These are phyloP conservation scores for Pecten maximus DNA, from an alignment of 2,888 invertebrate species.

Conservation along the genomic window DNA sequence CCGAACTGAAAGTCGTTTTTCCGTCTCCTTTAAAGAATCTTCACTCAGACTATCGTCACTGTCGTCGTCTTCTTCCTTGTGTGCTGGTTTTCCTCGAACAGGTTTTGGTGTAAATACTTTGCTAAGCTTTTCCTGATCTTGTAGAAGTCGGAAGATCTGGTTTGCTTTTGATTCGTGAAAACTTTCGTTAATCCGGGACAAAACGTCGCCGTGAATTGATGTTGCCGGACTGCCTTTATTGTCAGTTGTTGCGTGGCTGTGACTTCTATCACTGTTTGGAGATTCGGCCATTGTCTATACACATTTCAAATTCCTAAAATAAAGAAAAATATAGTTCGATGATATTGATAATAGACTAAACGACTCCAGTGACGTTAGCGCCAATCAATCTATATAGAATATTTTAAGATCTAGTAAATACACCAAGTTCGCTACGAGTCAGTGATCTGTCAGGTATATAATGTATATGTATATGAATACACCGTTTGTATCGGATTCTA, in stretches of 20 bases:
- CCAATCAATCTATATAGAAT: not conserved
- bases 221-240: slow-evolving; percentile 26
- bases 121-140: slow-evolving; percentile 68
- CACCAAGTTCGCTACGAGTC: not conserved
- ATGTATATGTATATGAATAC: not conserved
- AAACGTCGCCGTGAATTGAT: slow-evolving; percentile 53
- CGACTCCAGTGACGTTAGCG: not conserved
- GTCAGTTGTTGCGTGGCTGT: slow-evolving; percentile 33
- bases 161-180: slow-evolving; percentile 69
- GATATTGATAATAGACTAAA: not conserved
- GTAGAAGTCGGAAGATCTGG: slow-evolving; percentile 69
- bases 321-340: not conserved
- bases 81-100: not conserved
- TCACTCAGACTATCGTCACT: slow-evolving; percentile 58
- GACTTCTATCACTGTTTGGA: not conserved
- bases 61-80: slow-evolving; percentile 55
- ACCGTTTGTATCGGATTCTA: not conserved
- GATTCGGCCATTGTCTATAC: not conserved
- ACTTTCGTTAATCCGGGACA: slow-evolving; percentile 66
- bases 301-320: slow-evolving; percentile 2
- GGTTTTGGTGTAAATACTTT: slow-evolving; percentile 48
- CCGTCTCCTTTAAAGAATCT: slow-evolving; percentile 53
- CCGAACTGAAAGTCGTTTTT: slow-evolving; percentile 50
- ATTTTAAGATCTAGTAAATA: not conserved
- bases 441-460: not conserved